These are phyloP conservation scores for Sinocyclocheilus anshuiensis DNA, from an alignment of 2,113 vertebrate species.

Conservation along the genomic window DNA sequence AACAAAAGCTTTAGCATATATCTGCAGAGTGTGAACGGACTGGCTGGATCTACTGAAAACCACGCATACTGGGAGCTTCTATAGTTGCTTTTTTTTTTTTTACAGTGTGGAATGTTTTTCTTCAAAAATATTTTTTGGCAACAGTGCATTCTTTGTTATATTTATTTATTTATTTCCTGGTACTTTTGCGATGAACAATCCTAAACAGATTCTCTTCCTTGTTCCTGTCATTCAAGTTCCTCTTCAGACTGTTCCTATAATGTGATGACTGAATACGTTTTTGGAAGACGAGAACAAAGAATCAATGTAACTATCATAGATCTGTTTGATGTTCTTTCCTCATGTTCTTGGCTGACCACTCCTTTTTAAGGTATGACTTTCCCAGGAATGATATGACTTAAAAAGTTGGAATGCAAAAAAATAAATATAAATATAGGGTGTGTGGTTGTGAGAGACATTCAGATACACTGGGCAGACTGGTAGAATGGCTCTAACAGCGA, in stretches of 20 bases:
- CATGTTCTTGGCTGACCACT: neutral
- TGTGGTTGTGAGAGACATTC: neutral
- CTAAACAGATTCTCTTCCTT: too few relatives aligned
- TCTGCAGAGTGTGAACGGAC: constrained; percentile 70
- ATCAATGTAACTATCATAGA: too few relatives aligned
- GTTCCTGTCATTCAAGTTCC: too few relatives aligned
- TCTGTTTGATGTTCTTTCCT: neutral
- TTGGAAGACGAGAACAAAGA: too few relatives aligned
- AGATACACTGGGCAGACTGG: neutral
- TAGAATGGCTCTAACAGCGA: constrained; percentile 28
- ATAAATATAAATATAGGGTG: neutral
- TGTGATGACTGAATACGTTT: too few relatives aligned
- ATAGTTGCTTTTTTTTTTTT: too few relatives aligned
- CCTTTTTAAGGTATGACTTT: neutral
- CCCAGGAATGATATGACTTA: fast-evolving
- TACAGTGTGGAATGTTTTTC: too few relatives aligned
- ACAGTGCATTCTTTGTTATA: too few relatives aligned
- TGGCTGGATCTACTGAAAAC: constrained; percentile 55
- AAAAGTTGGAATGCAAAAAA: neutral
- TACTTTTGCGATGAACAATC: too few relatives aligned
- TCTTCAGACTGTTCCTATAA: too few relatives aligned
- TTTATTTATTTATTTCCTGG: too few relatives aligned
- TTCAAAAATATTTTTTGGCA: too few relatives aligned
- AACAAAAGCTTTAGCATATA: constrained; percentile 62
- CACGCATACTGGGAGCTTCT: constrained; percentile 72